phyloP scores from a whole-genome alignment of 2,888 invertebrate species.

The Trissoscelio sp. region DNA sequence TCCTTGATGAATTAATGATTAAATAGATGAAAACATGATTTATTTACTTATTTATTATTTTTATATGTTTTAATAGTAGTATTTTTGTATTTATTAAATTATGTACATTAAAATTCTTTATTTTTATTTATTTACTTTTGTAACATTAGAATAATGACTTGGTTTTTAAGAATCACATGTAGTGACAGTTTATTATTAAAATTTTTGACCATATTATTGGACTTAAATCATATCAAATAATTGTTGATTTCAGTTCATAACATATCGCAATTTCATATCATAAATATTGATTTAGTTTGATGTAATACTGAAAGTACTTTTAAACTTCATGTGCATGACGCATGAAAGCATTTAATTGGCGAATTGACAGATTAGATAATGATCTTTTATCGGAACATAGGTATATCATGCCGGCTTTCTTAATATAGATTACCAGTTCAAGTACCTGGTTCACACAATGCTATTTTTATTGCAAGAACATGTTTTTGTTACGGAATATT shows the following conservation, averaged over 20 bases:
- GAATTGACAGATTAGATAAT: constrained; percentile 38
- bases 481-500: constrained; percentile 13
- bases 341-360: constrained; percentile 10
- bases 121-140: no score
- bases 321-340: constrained; percentile 1
- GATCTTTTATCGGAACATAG: constrained; percentile 6
- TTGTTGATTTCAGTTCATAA: background rate
- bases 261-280: background rate
- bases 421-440: constrained; percentile 17
- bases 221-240: no score
- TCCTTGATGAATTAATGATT: no score
- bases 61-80: no score
- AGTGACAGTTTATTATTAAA: no score
- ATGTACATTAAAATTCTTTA: no score
- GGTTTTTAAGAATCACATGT: no score
- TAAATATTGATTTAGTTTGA: background rate
- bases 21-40: no score
- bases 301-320: background rate
- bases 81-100: no score
- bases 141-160: no score
- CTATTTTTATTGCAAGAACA: constrained; percentile 1
- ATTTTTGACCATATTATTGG: no score
- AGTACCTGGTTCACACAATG: constrained; percentile 15
- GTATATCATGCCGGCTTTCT: constrained; percentile 3
- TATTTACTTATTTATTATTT: no score